These are phyloP conservation scores for Papilio elwesi DNA, from an alignment of 2,888 invertebrate genomes.

Conservation along the genomic window DNA sequence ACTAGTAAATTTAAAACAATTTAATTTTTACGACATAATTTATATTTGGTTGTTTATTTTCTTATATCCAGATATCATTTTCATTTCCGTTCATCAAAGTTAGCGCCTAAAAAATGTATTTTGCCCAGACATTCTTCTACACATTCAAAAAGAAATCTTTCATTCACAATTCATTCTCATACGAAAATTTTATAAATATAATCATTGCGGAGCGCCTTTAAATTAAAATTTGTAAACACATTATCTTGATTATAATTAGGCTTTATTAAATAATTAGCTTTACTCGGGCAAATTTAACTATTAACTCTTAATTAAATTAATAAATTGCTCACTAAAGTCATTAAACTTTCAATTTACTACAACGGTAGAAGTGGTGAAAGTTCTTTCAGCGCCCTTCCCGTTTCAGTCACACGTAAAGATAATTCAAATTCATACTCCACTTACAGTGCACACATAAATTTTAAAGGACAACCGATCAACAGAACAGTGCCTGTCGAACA, in stretches of 20 bases:
- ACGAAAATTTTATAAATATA: neutral
- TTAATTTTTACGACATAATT: too few species aligned
- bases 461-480: conserved; percentile 35
- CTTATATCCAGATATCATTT: too few species aligned
- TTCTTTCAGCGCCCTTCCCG: neutral
- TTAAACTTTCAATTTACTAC: conserved; percentile 11
- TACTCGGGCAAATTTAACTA: neutral
- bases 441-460: conserved; percentile 42
- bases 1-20: too few species aligned
- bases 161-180: too few species aligned
- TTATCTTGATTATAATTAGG: conserved; percentile 1
- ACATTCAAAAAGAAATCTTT: too few species aligned
- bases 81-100: too few species aligned
- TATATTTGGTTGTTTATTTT: too few species aligned
- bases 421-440: conserved; percentile 39
- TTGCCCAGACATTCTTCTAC: too few species aligned
- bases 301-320: neutral
- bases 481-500: conserved; percentile 44
- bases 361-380: neutral
- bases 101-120: too few species aligned
- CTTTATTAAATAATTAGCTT: neutral
- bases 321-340: conserved; percentile 6
- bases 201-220: neutral
- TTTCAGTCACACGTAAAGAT: conserved; percentile 22
- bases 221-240: neutral